phyloP scores from a whole-genome alignment of 1,140 invertebrate species.

The Drosophila eugracilis region DNA sequence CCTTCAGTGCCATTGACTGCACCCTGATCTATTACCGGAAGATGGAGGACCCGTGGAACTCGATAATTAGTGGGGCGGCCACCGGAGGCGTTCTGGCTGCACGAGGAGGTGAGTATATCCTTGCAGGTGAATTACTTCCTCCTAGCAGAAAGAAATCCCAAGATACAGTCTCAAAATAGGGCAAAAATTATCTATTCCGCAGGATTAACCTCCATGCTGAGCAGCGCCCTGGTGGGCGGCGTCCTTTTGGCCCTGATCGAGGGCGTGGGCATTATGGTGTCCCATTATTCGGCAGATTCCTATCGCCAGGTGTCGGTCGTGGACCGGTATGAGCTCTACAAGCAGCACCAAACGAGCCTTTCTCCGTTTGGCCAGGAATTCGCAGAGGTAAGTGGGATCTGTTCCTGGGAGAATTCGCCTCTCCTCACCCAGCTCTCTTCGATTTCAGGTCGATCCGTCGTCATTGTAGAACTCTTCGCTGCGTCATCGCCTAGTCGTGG shows the following conservation, averaged over 20 bases:
- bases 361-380: neutral
- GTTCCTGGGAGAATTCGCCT: neutral
- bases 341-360: conserved; percentile 21
- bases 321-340: conserved; percentile 48
- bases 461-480: conserved; percentile 27
- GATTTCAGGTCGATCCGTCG: conserved; percentile 51
- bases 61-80: conserved; percentile 60
- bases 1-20: conserved; percentile 65
- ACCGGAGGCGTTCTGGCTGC: conserved; percentile 65
- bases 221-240: conserved; percentile 64
- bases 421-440: neutral
- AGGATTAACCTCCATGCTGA: conserved; percentile 58
- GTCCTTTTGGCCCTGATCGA: conserved; percentile 63
- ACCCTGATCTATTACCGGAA: conserved; percentile 46
- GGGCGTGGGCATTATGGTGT: conserved; percentile 51
- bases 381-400: neutral
- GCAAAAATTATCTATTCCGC: neutral
- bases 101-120: conserved; percentile 38
- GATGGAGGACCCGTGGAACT: conserved; percentile 73
- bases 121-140: neutral
- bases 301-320: conserved; percentile 56
- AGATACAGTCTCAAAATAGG: no score
- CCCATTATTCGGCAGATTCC: conserved; percentile 55
- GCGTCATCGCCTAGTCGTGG: conserved; percentile 43
- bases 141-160: no score